Conservation (phyloP, 2,888 invertebrate genomes). For the Drosophila meridionalis region DNA sequence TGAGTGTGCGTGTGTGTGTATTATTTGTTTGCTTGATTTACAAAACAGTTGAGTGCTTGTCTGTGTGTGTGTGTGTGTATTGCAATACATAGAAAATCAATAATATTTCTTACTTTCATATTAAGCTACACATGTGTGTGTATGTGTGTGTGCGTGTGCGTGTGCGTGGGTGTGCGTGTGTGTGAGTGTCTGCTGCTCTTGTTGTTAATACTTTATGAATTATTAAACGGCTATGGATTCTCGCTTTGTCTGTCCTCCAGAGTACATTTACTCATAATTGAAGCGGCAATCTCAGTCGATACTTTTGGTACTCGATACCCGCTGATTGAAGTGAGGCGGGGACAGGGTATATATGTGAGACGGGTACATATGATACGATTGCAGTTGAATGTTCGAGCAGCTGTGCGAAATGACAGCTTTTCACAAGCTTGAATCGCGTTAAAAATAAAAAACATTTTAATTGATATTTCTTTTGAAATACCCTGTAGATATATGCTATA, state of each 20-base stretch:
- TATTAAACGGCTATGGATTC: slow-evolving; percentile 51
- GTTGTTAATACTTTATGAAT: slow-evolving; percentile 49
- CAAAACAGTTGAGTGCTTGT: slow-evolving; percentile 35
- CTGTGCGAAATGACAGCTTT: slow-evolving; percentile 8
- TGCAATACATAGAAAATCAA: slow-evolving; percentile 68
- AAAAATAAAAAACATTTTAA: slow-evolving; percentile 17
- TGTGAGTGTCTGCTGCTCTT: neutral
- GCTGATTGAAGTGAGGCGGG: slow-evolving; percentile 1
- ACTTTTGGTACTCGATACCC: slow-evolving; percentile 32
- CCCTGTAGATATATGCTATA: neutral
- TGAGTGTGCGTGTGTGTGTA: slow-evolving; percentile 1
- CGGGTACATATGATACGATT: neutral
- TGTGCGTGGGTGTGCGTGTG: slow-evolving; percentile 5
- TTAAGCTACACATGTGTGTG: neutral
- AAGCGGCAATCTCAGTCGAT: slow-evolving; percentile 42
- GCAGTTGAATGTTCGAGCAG: slow-evolving; percentile 4
- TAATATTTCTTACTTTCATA: slow-evolving; percentile 51
- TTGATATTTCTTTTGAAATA: neutral
- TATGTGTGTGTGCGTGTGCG: slow-evolving; percentile 7
- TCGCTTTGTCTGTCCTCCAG: slow-evolving; percentile 29
- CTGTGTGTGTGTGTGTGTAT: slow-evolving; percentile 16
- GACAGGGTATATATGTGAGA: neutral
- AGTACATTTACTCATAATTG: slow-evolving; percentile 55
- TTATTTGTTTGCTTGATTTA: slow-evolving; percentile 41
- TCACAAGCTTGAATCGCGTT: slow-evolving; percentile 16